Base-by-base conservation (phyloP, 1,140 invertebrate species). In the Sitodiplosis mosellana region DNA sequence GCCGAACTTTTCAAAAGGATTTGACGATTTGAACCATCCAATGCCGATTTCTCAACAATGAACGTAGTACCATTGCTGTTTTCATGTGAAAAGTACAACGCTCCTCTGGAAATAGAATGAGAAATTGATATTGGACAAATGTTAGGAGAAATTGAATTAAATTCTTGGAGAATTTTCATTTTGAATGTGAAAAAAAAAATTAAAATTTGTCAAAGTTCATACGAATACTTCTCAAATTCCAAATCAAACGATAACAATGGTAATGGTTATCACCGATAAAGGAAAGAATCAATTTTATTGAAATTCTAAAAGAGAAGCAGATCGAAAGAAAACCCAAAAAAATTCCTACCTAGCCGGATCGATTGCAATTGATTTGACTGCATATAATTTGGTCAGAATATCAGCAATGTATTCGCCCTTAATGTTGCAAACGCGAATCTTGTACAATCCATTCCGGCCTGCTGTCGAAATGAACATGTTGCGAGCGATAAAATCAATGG, bases 371-470 rank as follows among this genome's bases (percentile, higher is more conserved):
- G 72, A 67, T 33, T 68, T 57, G 12, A 74, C 64, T 51, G 64
- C 61, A 14, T 59, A 55, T 1, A 63, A 51, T 46, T 62, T 47
- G 14, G 56, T 53, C 10, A 60, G 53, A 33, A 72, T 59, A 50
- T 62, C 58, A 1, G 74, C 69, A 1, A 74, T 73, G 54, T 72
- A 84, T 57, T 86, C 79, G 2, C 85, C 87, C 52, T 78, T 68
- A 8, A 87, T 63, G 54, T 78, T 81, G 33, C 76, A 78, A 0
- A 76, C 80, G 36, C 73, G 69, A 43, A 43, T 43, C 17, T 17
- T 12, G 41, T 19, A 43, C 18, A 19, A n/a, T 18, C 37, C 73
- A 70, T 27, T 61, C 55, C 15, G 57, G 59, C 10, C 56, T 56
- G 5, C 68, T 14, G 66, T 62, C 48, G 68, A 68, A 49, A 84